A percentile compares a stretch with the other conserved stretches of the same genome.
phyloP scores from a whole-genome alignment of 2,797 vertebrate genomes.

The Enteromius thamalakanensis region DNA sequence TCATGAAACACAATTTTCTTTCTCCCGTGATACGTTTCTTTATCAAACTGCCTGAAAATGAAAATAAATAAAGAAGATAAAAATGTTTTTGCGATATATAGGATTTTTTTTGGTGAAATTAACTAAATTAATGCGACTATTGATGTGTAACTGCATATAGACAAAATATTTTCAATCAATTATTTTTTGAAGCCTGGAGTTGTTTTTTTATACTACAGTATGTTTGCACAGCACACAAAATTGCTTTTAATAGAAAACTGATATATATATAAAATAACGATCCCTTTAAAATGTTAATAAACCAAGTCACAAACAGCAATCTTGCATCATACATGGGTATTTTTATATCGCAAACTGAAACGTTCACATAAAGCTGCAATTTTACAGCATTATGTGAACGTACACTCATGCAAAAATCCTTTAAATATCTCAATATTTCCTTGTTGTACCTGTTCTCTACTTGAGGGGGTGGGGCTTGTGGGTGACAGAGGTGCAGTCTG shows the following conservation, averaged over 20 bases:
- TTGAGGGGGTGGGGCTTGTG: constrained; percentile 64
- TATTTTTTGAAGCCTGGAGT: neutral
- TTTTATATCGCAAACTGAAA: neutral
- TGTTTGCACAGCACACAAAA: neutral
- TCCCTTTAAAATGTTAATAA: neutral
- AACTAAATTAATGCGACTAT: neutral
- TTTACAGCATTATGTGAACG: constrained; percentile 1
- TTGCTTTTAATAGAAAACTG: neutral
- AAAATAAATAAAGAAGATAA: neutral
- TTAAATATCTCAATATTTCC: neutral
- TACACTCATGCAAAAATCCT: constrained; percentile 15
- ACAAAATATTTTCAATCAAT: neutral
- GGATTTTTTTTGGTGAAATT: neutral
- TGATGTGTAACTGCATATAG: neutral
- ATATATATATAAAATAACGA: neutral
- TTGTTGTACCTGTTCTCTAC: constrained; percentile 82
- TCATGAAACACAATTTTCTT: no score
- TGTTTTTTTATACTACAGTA: neutral
- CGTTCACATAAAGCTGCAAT: constrained; percentile 13
- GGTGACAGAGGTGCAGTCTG: constrained; percentile 79
- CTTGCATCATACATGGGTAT: neutral
- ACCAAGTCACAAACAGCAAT: constrained; percentile 11
- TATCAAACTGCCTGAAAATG: neutral
- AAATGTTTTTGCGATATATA: neutral
- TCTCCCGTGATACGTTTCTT: neutral